These are phyloP conservation scores for Dicyrtoma fusca DNA, from an alignment of 2,888 invertebrate species.

Conservation along the genomic window DNA sequence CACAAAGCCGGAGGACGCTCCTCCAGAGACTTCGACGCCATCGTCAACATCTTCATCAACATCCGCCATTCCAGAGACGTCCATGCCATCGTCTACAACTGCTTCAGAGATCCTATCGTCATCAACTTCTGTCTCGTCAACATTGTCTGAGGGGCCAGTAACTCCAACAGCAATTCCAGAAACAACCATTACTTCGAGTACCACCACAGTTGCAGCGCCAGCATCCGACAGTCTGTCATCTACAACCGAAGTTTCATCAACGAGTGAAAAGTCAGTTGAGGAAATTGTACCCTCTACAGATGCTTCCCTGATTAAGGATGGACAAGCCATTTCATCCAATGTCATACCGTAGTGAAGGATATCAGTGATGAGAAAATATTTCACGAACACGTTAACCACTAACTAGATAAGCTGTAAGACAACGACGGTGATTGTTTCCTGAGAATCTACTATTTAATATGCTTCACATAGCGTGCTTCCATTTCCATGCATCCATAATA, in stretches of 20 bases:
- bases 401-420: too few species aligned
- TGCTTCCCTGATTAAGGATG: slow-evolving; percentile 2
- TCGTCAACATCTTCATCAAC: neutral
- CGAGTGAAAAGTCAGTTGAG: neutral
- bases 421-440: too few species aligned
- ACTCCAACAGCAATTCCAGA: neutral
- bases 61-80: neutral
- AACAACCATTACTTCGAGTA: neutral
- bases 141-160: neutral
- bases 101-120: neutral
- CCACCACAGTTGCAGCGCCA: neutral
- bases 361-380: too few species aligned
- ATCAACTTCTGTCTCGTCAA: neutral
- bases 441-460: too few species aligned
- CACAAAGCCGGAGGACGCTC: neutral
- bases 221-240: neutral
- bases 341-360: neutral
- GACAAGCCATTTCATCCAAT: slow-evolving; percentile 6
- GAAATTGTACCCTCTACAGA: neutral
- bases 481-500: too few species aligned
- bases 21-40: neutral
- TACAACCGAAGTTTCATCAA: neutral
- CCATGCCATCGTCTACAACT: neutral
- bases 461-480: too few species aligned
- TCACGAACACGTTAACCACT: too few species aligned